phyloP scores from a whole-genome alignment of 2,888 invertebrate genomes.

The Diloba caeruleocephala region DNA sequence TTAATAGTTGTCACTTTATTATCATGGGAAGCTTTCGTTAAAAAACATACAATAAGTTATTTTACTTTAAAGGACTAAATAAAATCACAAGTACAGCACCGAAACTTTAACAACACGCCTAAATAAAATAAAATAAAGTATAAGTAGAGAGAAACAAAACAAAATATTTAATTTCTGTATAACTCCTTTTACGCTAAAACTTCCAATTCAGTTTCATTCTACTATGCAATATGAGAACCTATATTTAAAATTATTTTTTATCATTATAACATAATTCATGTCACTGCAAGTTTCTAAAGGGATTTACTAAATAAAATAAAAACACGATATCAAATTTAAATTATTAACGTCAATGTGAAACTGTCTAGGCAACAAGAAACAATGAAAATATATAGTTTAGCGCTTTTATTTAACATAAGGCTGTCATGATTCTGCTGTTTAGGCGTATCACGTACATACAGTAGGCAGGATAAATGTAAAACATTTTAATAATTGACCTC shows the following conservation, averaged over 20 bases:
- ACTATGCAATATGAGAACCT: background rate
- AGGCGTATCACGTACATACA: no score
- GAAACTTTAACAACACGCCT: conserved; percentile 12
- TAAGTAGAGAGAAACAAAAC: conserved; percentile 17
- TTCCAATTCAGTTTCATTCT: background rate
- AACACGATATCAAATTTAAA: no score
- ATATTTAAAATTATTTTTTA: conserved; percentile 1
- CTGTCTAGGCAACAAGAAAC: no score
- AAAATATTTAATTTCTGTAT: conserved; percentile 8
- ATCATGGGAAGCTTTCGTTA: conserved; percentile 3
- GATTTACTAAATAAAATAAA: no score
- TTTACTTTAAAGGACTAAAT: conserved; percentile 19
- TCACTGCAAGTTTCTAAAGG: no score
- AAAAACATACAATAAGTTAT: conserved; percentile 4
- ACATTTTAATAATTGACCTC: no score
- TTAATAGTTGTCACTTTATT: conserved; percentile 3
- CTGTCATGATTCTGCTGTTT: no score
- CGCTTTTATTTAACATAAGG: no score
- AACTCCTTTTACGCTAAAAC: background rate
- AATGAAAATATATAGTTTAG: no score
- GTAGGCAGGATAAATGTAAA: no score
- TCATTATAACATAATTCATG: conserved; percentile 17
- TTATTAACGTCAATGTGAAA: no score
- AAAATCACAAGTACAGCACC: conserved; percentile 49
- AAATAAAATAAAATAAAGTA: conserved; percentile 20